Conservation (phyloP, 2,888 invertebrate species). For the Machimus rusticus region DNA sequence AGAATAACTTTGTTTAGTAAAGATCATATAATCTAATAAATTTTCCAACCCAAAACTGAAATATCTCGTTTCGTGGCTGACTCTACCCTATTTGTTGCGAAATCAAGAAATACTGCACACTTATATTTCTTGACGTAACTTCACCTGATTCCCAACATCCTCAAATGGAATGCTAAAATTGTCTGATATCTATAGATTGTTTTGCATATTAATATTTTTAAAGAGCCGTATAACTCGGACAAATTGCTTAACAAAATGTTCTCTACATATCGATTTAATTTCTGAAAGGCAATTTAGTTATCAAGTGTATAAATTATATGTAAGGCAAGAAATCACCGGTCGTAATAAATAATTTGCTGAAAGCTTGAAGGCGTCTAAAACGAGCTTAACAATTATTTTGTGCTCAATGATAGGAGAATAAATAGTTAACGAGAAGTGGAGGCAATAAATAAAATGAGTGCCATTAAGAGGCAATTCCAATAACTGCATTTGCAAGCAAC, state of each 20-base stretch:
- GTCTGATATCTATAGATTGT: neutral
- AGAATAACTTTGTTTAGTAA: no score
- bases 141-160: neutral
- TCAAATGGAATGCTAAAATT: neutral
- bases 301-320: neutral
- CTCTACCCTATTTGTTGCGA: no score
- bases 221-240: neutral
- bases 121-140: no score
- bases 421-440: neutral
- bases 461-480: neutral
- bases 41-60: no score
- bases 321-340: neutral
- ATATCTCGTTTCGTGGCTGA: no score
- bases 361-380: neutral
- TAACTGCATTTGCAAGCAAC: neutral
- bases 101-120: no score
- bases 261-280: neutral
- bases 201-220: neutral
- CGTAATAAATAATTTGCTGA: neutral
- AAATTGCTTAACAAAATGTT: neutral
- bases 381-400: neutral
- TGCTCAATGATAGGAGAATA: neutral
- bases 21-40: no score
- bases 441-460: neutral
- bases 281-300: neutral